These are phyloP conservation scores for Cyphomyrmex costatus DNA, from an alignment of 1,140 invertebrate species.

Conservation along the genomic window DNA sequence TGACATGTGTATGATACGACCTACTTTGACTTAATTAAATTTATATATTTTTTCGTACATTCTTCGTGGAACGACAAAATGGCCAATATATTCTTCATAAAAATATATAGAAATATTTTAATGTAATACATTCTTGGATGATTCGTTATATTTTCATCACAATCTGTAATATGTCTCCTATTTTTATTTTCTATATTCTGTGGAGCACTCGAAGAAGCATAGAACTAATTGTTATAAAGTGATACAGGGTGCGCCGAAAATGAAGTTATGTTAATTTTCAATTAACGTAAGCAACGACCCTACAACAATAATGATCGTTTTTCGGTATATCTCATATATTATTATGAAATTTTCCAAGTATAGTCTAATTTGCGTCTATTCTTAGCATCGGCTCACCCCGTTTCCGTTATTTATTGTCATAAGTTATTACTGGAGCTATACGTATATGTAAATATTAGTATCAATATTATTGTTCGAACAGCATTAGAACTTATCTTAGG, in stretches of 20 bases:
- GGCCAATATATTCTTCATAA: conserved; percentile 20
- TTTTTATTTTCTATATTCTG: background rate
- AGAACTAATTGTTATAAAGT: conserved; percentile 70
- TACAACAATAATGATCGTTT: conserved; percentile 13
- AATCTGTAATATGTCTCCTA: conserved; percentile 1
- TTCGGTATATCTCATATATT: background rate
- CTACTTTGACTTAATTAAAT: background rate
- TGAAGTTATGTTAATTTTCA: conserved; percentile 22
- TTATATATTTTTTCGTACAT: background rate
- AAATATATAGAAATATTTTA: conserved; percentile 40
- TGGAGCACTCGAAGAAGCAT: conserved; percentile 10
- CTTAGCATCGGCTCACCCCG: conserved; percentile 31
- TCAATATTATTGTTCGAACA: conserved; percentile 87
- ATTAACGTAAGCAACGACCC: conserved; percentile 2
- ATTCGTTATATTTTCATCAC: conserved; percentile 35
- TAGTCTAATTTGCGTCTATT: conserved; percentile 9
- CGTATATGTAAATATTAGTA: conserved; percentile 82
- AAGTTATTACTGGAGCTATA: conserved; percentile 81
- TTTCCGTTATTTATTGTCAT: conserved; percentile 80
- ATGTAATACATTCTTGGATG: conserved; percentile 26
- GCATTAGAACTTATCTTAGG: conserved; percentile 86
- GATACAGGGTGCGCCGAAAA: conserved; percentile 61
- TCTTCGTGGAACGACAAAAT: conserved; percentile 28
- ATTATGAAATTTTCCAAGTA: conserved; percentile 15
- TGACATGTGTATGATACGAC: background rate